phyloP scores from a whole-genome alignment of 2,797 vertebrate genomes.

The Enteromius fasciolatus region DNA sequence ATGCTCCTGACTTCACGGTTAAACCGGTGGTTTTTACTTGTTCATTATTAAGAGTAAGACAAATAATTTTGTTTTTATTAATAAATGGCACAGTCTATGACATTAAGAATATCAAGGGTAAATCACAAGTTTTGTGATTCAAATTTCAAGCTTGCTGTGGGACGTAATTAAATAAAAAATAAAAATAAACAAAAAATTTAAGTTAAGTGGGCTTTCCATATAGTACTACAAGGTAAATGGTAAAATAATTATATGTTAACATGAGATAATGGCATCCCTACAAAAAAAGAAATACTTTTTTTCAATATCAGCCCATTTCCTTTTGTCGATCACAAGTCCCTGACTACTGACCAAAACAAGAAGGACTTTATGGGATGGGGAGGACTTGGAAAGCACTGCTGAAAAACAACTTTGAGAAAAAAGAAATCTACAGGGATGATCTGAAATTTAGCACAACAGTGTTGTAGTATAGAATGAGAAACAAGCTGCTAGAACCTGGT shows the following conservation, averaged over 20 bases:
- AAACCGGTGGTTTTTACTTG: not conserved
- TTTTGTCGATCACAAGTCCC: not conserved
- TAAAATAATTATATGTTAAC: not conserved
- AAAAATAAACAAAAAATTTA: not conserved
- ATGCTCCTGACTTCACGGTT: not conserved
- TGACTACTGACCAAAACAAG: not conserved
- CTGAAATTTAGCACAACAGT: not conserved
- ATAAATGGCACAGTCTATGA: not conserved
- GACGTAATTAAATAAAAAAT: too few species aligned
- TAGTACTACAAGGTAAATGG: not conserved
- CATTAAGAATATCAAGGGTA: not conserved
- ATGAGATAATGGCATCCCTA: conserved; percentile 1
- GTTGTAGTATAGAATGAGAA: not conserved
- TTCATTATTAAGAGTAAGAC: not conserved
- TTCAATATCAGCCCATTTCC: not conserved
- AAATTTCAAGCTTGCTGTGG: not conserved
- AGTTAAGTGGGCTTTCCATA: not conserved
- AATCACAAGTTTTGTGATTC: not conserved
- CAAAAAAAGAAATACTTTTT: not conserved
- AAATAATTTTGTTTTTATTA: not conserved
- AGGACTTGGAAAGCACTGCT: not conserved
- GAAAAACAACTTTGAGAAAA: not conserved
- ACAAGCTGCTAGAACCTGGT: not conserved
- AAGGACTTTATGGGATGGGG: not conserved
- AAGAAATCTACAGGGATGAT: not conserved